phyloP scores from a whole-genome alignment of 2,797 vertebrate genomes.

The Oreortyx pictus region DNA sequence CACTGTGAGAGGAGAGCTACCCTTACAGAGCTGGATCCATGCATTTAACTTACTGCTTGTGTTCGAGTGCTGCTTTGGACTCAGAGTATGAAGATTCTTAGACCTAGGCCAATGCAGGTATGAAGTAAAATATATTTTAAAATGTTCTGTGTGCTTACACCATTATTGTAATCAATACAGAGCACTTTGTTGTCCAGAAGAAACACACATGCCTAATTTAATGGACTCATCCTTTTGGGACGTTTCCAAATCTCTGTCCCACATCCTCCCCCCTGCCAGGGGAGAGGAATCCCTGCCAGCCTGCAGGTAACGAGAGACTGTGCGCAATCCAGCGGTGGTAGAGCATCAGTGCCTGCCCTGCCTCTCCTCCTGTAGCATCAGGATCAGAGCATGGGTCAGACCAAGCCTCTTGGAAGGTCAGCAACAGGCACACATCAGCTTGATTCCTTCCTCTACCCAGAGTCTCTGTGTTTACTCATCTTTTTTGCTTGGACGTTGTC shows the following conservation, averaged over 20 bases:
- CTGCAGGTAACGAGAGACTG: accelerated
- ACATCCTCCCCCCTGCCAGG: accelerated
- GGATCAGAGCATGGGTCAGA: not conserved
- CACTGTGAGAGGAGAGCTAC: not conserved
- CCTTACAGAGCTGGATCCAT: not conserved
- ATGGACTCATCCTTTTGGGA: not conserved
- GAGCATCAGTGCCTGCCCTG: not conserved
- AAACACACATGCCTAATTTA: not conserved
- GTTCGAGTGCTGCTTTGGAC: not conserved
- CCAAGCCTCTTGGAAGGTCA: not conserved
- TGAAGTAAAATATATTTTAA: not conserved
- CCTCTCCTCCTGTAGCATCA: not conserved
- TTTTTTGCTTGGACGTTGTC: not conserved
- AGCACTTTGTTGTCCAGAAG: not conserved
- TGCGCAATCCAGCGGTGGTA: not conserved
- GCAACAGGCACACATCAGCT: not conserved
- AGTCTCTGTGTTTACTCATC: not conserved
- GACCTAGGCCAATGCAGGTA: not conserved
- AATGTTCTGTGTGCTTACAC: not conserved
- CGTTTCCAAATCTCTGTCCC: not conserved
- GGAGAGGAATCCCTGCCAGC: accelerated
- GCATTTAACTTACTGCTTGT: not conserved
- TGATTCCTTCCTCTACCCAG: not conserved
- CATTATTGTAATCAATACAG: not conserved
- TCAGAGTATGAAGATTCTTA: not conserved